These are phyloP conservation scores for Cyprinodon tularosa DNA, from an alignment of 2,113 vertebrate genomes.

Conservation along the genomic window DNA sequence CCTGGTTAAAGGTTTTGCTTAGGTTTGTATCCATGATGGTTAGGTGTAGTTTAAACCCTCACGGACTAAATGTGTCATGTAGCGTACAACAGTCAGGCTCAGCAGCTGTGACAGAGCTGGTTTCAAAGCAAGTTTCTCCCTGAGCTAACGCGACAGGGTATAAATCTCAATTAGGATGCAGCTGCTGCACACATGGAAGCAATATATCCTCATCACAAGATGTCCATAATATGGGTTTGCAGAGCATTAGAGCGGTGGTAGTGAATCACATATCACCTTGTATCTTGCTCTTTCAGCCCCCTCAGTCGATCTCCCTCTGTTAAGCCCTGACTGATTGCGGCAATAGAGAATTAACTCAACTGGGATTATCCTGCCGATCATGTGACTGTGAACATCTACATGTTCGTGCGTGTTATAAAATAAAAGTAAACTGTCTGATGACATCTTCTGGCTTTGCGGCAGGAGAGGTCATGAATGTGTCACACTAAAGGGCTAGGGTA, in stretches of 20 bases:
- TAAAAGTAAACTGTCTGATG: constrained; percentile 35
- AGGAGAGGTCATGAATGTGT: constrained; percentile 24
- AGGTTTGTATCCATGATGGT: constrained; percentile 24
- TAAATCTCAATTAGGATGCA: constrained; percentile 74
- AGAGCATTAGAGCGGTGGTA: constrained; percentile 40
- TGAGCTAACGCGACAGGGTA: constrained; percentile 52
- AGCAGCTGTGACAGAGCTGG: constrained; percentile 60
- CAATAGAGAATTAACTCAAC: constrained; percentile 59
- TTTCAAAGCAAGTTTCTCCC: constrained; percentile 65
- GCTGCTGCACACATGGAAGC: constrained; percentile 46
- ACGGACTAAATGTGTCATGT: constrained; percentile 44
- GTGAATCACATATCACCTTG: constrained; percentile 46
- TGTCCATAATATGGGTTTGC: constrained; percentile 57
- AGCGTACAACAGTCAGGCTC: constrained; percentile 45
- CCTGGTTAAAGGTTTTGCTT: constrained; percentile 6
- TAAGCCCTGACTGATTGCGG: constrained; percentile 65
- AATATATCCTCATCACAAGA: constrained; percentile 50
- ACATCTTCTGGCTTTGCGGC: constrained; percentile 10
- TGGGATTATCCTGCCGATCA: constrained; percentile 67
- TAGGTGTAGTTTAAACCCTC: constrained; percentile 16
- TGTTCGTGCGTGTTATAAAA: constrained; percentile 3
- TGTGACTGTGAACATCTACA: constrained; percentile 48
- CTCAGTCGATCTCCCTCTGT: constrained; percentile 16
- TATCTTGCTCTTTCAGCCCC: constrained; percentile 36
- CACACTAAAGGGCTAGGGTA: background rate